Base-by-base conservation (phyloP, 2,888 invertebrate species). In the Phoronis australis region DNA sequence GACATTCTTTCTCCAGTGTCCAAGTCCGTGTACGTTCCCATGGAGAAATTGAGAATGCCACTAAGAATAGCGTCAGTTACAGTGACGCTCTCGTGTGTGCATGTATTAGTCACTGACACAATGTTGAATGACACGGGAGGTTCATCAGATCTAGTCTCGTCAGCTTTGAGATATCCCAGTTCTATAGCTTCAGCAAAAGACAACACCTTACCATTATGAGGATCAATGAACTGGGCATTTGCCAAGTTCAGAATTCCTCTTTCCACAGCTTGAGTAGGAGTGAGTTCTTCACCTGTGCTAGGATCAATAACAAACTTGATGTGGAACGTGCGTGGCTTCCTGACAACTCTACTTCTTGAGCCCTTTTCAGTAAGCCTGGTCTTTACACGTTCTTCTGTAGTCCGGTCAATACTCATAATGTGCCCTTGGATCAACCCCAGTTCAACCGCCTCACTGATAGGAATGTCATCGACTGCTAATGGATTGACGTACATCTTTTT, bases 141-240 rank as follows among this genome's bases (percentile, higher is more conserved):
- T 23, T 75, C 72, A 45, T 74, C 75, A n/a, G n/a, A n/a, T n/a
- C n/a, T n/a, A n/a, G n/a, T n/a, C n/a, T 31, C 31, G 47, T 61
- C 62, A 23, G 65, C 59, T 40, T 60, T 54, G 22, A 96, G 87
- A 41, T 91, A 83, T 57, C 95, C 95, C 52, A 87, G 85, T 68
- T 88, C 86, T 18, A 92, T 90, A 0, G 96, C 96, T 73, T 93
- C 89, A 18, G 87, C 84, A 48, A 97, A 79, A 4, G 90, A 90
- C 12, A 94, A 75, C 46, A 90, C 82, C 68, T 89, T 86, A 50
- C 87, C 87, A 37, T 85, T 87, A 37, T 83, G 83, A 5, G 87
- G 85, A 74, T 95, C 87, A 21, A 88, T 82, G 60, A 90, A 93
- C 77, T 89, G 88, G 41, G 81, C 83, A 73, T 90, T 87, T 18